Conservation (phyloP, 1,140 invertebrate species). For the Penaeus indicus region DNA sequence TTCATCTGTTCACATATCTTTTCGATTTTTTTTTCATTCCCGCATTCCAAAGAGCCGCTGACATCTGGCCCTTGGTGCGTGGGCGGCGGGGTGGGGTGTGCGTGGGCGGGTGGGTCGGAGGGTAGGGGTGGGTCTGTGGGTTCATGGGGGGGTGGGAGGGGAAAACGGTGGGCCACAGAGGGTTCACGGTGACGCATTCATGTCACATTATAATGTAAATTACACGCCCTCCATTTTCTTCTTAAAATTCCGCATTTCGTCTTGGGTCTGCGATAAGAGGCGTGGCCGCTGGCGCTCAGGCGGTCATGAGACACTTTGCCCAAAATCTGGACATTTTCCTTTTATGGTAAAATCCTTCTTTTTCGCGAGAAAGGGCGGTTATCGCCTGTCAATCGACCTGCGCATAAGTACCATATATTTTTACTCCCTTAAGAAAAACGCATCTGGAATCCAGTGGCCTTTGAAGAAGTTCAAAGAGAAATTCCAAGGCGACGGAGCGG, state of each 20-base stretch:
- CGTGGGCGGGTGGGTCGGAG: background rate
- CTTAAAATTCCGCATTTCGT: constrained; percentile 44
- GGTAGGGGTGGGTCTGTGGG: background rate
- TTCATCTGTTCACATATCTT: too few species aligned
- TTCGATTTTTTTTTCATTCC: too few species aligned
- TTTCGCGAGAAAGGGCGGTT: too few species aligned
- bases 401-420: too few species aligned
- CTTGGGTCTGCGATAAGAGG: constrained; percentile 34
- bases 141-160: background rate
- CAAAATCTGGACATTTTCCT: constrained; percentile 29
- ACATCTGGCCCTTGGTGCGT: too few species aligned
- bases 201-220: constrained; percentile 47
- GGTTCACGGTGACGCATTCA: background rate
- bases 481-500: too few species aligned
- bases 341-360: background rate
- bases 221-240: constrained; percentile 46
- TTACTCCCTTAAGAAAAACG: too few species aligned
- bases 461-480: too few species aligned
- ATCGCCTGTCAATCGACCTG: too few species aligned
- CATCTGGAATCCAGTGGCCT: too few species aligned
- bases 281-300: background rate
- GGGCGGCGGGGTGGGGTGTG: background rate
- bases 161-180: constrained; percentile 9
- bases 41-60: too few species aligned
- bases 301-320: background rate